phyloP scores from a whole-genome alignment of 1,140 invertebrate genomes.

The Drosophila melanica region DNA sequence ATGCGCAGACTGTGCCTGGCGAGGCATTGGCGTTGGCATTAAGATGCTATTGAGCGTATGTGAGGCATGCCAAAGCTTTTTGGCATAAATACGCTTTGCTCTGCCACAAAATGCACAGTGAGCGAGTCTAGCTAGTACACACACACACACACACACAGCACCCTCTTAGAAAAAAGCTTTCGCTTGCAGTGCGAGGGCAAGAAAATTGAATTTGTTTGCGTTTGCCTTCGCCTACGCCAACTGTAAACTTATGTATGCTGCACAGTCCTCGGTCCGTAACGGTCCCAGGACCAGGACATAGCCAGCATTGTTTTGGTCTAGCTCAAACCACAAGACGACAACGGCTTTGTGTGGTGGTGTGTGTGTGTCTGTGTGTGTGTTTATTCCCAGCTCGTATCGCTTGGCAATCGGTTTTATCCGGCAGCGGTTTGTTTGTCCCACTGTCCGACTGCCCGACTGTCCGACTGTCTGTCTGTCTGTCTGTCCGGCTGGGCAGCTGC shows the following conservation, averaged over 20 bases:
- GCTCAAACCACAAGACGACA: slow-evolving; percentile 28
- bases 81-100: slow-evolving; percentile 57
- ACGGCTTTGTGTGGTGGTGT: slow-evolving; percentile 15
- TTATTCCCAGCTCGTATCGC: slow-evolving; percentile 42
- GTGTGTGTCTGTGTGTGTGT: slow-evolving; percentile 10
- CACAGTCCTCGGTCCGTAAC: neutral
- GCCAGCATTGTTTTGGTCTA: slow-evolving; percentile 18
- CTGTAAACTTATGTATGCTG: slow-evolving; percentile 28
- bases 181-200: slow-evolving; percentile 24
- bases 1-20: slow-evolving; percentile 36
- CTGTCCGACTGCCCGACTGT: neutral
- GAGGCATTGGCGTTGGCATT: slow-evolving; percentile 24
- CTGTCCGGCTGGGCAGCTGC: neutral
- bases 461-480: neutral
- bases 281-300: neutral
- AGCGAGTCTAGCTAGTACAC: slow-evolving; percentile 4
- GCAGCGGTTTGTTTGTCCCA: slow-evolving; percentile 22
- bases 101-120: slow-evolving; percentile 59
- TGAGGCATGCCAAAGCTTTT: slow-evolving; percentile 60
- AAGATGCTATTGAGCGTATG: slow-evolving; percentile 57
- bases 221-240: slow-evolving; percentile 12
- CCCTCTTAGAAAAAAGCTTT: slow-evolving; percentile 40
- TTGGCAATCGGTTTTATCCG: slow-evolving; percentile 59
- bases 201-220: slow-evolving; percentile 66
- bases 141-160: slow-evolving; percentile 7